These are phyloP conservation scores for Aphrocallistes beatrix DNA, from an alignment of 37 sponge, comb jelly and placozoan species.

Conservation along the genomic window DNA sequence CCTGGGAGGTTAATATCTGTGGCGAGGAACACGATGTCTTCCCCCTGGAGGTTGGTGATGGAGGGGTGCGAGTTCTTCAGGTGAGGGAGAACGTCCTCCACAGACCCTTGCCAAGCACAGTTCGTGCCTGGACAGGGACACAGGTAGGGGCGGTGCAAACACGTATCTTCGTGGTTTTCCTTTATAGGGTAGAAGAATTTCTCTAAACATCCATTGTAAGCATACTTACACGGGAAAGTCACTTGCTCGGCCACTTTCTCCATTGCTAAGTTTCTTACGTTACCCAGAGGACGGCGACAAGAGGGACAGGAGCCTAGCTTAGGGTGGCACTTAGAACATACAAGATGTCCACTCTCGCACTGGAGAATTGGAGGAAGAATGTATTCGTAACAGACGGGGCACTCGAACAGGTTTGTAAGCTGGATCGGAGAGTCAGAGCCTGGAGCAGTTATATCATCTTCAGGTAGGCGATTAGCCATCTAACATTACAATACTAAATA, in stretches of 20 bases:
- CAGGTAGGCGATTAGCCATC: conserved; percentile 7
- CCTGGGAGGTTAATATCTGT: conserved; percentile 88
- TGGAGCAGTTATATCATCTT: neutral
- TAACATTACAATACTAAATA: neutral
- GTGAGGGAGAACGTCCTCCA: conserved; percentile 71
- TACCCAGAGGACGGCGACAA: conserved; percentile 71
- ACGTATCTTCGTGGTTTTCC: conserved; percentile 69
- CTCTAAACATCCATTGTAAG: conserved; percentile 56
- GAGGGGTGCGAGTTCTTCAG: conserved; percentile 68
- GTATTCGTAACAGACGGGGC: conserved; percentile 97
- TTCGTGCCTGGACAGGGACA: conserved; percentile 94
- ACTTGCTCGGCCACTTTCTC: conserved; percentile 88
- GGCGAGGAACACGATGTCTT: conserved; percentile 94
- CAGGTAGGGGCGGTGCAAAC: conserved; percentile 76
- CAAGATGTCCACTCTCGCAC: conserved; percentile 90
- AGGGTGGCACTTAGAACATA: conserved; percentile 73
- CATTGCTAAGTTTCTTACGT: conserved; percentile 88
- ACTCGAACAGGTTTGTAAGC: conserved; percentile 75
- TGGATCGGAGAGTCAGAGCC: conserved; percentile 32
- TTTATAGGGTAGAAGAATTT: conserved; percentile 59
- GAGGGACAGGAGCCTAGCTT: conserved; percentile 79
- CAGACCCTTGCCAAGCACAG: conserved; percentile 74
- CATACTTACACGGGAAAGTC: conserved; percentile 79
- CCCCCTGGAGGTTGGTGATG: conserved; percentile 85
- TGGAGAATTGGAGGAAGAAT: conserved; percentile 93